Evolutionary conservation across 2,797 vertebrate genomes (phyloP).

Genomic region (Peromyscus eremicus): DNA sequence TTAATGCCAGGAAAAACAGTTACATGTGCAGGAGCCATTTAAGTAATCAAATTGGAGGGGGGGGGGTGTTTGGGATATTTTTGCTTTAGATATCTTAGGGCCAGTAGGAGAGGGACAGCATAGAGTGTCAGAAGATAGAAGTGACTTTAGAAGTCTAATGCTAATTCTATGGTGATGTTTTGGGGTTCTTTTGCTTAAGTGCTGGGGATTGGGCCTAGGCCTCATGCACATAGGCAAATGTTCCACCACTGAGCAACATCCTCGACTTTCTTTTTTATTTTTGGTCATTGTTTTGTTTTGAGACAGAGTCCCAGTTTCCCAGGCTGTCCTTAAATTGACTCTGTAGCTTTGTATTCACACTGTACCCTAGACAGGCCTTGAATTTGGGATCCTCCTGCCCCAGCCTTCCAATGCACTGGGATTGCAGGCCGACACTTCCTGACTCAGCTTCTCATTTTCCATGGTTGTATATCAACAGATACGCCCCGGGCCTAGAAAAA

Average conservation of each 20-base stretch:
- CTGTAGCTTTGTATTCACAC: background rate
- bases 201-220: too few species aligned
- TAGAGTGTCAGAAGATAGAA: background rate
- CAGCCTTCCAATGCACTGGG: background rate
- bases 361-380: background rate
- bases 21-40: background rate
- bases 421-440: background rate
- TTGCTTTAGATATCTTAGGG: background rate
- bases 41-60: background rate
- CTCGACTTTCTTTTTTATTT: background rate
- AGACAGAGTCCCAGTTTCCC: too few species aligned
- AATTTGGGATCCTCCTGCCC: background rate
- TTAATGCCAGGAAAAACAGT: background rate
- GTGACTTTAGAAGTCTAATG: background rate
- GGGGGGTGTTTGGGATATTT: background rate
- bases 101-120: background rate
- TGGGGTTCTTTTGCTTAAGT: background rate
- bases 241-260: background rate
- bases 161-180: background rate
- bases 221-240: background rate
- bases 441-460: background rate
- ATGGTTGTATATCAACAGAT: background rate
- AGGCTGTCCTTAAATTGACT: background rate
- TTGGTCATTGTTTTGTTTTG: background rate
- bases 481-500: background rate